These are phyloP conservation scores for Trichosurus vulpecula DNA, from an alignment of 2,797 vertebrate genomes.

Conservation along the genomic window DNA sequence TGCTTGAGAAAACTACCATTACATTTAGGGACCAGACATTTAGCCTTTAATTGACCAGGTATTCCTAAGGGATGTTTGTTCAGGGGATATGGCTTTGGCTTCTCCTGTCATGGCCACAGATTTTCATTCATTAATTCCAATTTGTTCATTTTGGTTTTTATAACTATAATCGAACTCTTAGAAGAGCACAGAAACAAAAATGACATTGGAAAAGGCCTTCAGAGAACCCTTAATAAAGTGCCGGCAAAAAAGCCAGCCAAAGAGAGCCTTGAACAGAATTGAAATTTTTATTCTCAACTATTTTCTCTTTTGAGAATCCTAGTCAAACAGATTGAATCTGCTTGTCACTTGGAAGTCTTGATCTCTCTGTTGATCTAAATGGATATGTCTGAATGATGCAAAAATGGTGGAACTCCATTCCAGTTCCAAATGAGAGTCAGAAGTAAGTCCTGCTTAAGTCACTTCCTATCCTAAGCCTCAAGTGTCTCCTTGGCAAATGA, in stretches of 20 bases:
- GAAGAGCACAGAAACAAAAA: neutral
- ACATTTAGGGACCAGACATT: conserved; percentile 31
- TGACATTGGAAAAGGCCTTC: neutral
- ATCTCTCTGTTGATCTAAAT: neutral
- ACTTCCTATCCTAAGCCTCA: neutral
- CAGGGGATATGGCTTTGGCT: neutral
- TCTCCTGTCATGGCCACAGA: neutral
- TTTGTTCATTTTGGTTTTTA: neutral
- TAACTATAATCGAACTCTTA: neutral
- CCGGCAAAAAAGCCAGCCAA: neutral
- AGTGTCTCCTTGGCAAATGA: too few relatives aligned
- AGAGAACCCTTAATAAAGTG: neutral
- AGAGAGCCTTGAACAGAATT: neutral
- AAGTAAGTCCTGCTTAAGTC: neutral
- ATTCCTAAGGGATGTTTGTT: neutral
- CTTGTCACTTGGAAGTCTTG: neutral
- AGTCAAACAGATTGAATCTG: neutral
- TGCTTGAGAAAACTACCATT: conserved; percentile 3
- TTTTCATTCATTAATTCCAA: neutral
- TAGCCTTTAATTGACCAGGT: neutral
- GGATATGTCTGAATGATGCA: neutral
- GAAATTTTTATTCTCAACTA: neutral
- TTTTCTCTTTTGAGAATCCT: neutral
- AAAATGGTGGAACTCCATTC: neutral
- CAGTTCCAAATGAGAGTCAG: neutral